Evolutionary conservation across 2,113 vertebrate genomes (phyloP), one percentile per base, ranked within the genome.

Genomic region (Sphaerodactylus townsendi): DNA sequence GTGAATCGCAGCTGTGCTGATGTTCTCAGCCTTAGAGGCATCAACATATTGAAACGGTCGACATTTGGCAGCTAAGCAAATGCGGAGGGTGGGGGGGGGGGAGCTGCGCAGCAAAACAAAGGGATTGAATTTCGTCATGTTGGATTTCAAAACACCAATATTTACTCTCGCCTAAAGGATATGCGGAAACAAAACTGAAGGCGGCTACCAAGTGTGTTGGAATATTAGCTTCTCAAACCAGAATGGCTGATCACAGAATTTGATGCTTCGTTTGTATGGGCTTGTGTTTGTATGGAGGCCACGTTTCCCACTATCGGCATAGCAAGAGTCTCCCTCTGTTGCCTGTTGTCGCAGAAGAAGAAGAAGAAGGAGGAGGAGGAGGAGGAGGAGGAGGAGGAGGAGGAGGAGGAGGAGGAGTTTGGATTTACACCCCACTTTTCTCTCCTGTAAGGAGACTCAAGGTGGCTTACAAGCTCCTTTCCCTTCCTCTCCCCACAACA

Each of bases 11-110:
- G 84, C 91, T 91, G 90, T 72, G 89, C 46, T 2, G 0, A 14
- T 41, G n/a, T 82, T 93, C 92, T 79, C 81, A 91, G 89, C 82
- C 89, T 94, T 84, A 62, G 79, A 82, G 89, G 89, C 86, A 89
- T 82, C 72, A 92, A 85, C 84, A 87, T 92, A 94, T 89, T 94
- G 93, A 93, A 93, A 90, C 74, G 90, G 86, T 90, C 17, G 39
- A 69, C 35, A 84, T 37, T 81, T 85, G 79, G 85, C 69, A 64
- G 85, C 30, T 91, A 87, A 89, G 84, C 75, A 90, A 86, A 53
- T 3, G 76, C 50, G 53, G 64, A 41, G 65, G 35, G 25, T 23
- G 50, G 17, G 37, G 39, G 39, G 15, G 19, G 66, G 48, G 69
- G 53, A 1, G 25, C 25, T 1, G 23, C 59, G 9, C 65, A 70